Conservation (phyloP, 2,113 vertebrate genomes). For the Oreochromis aureus region DNA sequence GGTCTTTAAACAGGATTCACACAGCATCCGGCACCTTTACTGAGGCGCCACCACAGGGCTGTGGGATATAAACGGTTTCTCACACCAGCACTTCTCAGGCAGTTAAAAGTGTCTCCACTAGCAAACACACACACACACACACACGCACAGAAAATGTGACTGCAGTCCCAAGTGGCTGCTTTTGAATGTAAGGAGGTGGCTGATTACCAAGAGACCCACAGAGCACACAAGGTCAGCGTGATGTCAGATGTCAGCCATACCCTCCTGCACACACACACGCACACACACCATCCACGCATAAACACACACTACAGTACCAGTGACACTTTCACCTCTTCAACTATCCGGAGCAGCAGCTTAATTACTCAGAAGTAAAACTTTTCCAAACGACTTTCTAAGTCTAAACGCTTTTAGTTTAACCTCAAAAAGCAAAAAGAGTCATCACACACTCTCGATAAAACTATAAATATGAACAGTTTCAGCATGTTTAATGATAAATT, state of each 20-base stretch:
- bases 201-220: background rate
- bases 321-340: background rate
- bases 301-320: background rate
- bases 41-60: background rate
- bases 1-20: background rate
- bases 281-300: background rate
- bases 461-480: background rate
- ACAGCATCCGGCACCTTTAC: background rate
- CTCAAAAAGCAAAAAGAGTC: background rate
- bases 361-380: background rate
- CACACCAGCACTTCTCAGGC: constrained; percentile 21
- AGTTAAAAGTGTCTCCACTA: constrained; percentile 35
- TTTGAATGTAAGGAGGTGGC: background rate
- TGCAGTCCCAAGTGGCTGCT: background rate
- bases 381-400: background rate
- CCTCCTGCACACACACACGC: background rate
- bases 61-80: constrained; percentile 29
- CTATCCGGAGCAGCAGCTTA: background rate
- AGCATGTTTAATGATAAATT: background rate
- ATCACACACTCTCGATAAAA: background rate
- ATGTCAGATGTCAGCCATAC: constrained; percentile 15
- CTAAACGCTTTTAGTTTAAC: background rate
- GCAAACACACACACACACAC: background rate
- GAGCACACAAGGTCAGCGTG: constrained; percentile 14
- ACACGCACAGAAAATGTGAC: background rate